Evolutionary conservation across 2,113 vertebrate genomes (phyloP), one percentile per base, ranked within the genome.

Genomic region (Semnornis frantzii): DNA sequence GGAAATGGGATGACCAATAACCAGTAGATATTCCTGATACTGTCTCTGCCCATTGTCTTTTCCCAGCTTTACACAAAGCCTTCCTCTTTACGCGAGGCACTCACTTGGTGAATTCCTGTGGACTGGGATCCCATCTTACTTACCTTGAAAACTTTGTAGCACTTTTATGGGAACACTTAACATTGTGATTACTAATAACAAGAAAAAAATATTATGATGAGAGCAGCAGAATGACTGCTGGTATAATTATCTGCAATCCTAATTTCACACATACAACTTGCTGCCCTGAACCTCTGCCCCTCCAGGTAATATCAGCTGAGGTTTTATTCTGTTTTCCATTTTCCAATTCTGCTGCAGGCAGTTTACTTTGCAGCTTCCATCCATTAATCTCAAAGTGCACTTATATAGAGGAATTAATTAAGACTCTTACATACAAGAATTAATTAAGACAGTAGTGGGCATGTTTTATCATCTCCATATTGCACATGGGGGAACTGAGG

Each of bases 361-460:
- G 48, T 92, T 96, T 91, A 73, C 84, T 94, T 89, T 94, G 87
- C 87, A 85, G 89, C 72, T 94, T 96, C 85, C 90, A 93, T 85
- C 52, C 84, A 82, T 82, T 94, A 95, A 92, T 85, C 78, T 96
- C 71, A 33, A 92, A 92, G 82, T 77, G 80, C 42, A 92, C 91
- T 85, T 92, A 85, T 42, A 80, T 1, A 69, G 48, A 94, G 33
- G 44, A 95, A 95, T 97, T 96, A 87, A 96, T 96, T 97, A 92
- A 96, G 85, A 87, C 25, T 78, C 57, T 81, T 60, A 52, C 37
- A 90, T 64, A 75, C 42, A 71, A 77, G 58, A 95, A 95, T 94
- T 96, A 96, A 96, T 96, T 95, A 95, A 96, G 91, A 85, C 64
- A 87, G 91, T 82, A 87, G 57, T 15, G 91, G 94, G 75, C 93